Conservation (phyloP, 2,113 vertebrate species). For the Peucedramus taeniatus region DNA sequence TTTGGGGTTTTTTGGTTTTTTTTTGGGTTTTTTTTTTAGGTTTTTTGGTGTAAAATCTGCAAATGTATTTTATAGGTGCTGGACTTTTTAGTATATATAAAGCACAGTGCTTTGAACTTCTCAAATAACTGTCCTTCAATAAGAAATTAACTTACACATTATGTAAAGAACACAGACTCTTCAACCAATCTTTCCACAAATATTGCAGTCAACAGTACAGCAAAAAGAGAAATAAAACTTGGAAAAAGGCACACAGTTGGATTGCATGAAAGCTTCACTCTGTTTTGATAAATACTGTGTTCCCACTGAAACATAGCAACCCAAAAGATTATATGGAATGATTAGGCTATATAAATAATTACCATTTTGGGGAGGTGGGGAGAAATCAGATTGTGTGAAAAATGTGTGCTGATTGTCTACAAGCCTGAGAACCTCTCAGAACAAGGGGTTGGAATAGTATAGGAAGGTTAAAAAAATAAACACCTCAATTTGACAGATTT, state of each 20-base stretch:
- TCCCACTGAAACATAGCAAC: not conserved
- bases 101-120: not conserved
- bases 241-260: not conserved
- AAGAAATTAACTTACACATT: not conserved
- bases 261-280: not conserved
- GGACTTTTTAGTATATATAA: not conserved
- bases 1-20: not conserved
- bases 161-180: not conserved
- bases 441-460: not conserved
- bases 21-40: not conserved
- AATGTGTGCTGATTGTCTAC: not conserved
- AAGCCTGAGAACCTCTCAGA: not conserved
- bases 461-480: not conserved
- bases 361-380: not conserved
- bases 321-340: not conserved
- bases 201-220: not conserved
- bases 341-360: not conserved
- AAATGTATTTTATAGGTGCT: not conserved
- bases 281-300: not conserved
- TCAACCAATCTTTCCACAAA: not conserved
- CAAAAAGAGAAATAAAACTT: not conserved
- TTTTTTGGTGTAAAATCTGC: not conserved
- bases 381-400: not conserved
- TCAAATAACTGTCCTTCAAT: not conserved
- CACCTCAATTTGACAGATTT: not conserved